Evolutionary conservation across 2,888 invertebrate species (phyloP), one percentile per base, ranked within the genome.

Genomic region (Amphipoea lucens): DNA sequence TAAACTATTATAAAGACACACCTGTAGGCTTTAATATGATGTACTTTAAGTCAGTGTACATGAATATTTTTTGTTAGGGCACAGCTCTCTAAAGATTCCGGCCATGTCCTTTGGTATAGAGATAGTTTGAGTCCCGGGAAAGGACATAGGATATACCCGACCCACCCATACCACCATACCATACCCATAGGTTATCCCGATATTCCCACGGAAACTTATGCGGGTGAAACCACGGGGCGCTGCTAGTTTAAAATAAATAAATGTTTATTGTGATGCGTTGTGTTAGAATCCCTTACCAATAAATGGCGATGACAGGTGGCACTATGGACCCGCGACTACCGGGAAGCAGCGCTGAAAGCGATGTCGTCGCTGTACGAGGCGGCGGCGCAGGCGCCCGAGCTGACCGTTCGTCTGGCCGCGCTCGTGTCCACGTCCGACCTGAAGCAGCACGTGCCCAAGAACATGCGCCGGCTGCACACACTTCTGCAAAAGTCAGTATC

Each of bases 301-400:
- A 54, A 70, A n/a, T 54, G 54, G 17, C 54, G 17, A 20, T 36
- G 40, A 6, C 62, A 96, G 96, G 82, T 96, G 88, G 90, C 95
- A 69, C 71, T 96, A 6, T 95, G 95, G 94, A 83, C 90, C 48
- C 96, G 96, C 71, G 95, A 96, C 91, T 95, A 93, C 91, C 85
- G 90, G 20, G 96, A 96, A 83, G 91, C 96, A 54, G 94, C 95
- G 45, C 89, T 91, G 82, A 92, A 83, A 82, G 93, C 94, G 45
- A 80, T 95, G 80, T 85, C 91, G 42, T 90, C 94, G 51, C 88
- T 96, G 76, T 82, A 83, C 42, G 94, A 93, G 23, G 68, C 84
- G 79, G 92, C 91, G 29, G 76, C 76, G 14, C 81, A 60, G 60
- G 72, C 89, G 62, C 85, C 91, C 45, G 88, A 86, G 54, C 77